Evolutionary conservation across 2,888 invertebrate species (phyloP), one percentile per base, ranked within the genome.

Genomic region (Chrysolina oricalcia): DNA sequence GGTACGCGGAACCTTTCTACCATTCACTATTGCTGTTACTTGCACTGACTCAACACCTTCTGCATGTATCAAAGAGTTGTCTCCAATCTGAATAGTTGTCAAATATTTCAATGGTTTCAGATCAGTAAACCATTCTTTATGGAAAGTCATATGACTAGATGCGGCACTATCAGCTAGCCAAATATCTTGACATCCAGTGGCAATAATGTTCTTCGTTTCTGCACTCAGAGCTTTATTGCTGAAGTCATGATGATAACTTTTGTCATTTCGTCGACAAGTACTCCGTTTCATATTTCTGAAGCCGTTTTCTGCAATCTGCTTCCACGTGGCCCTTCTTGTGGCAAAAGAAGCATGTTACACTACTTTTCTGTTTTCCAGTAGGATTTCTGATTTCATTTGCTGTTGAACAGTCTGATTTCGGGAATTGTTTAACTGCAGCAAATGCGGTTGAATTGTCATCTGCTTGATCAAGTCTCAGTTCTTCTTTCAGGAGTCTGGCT

Each of bases 121-220:
- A 64, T 64, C 41, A n/a, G 63, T 64, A 17, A 64, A n/a, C 63
- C 41, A 64, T 64, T 64, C 63, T 15, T 35, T 4, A 64, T 64
- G 63, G 11, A 64, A 35, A 19, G 41, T 64, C 63, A 35, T 35
- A 4, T 64, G 27, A n/a, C 21, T 64, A n/a, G 17, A n/a, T 35
- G 19, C 50, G 4, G 40, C 63, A 64, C 63, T 35, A 35, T 21
- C 35, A 35, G 35, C 35, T 35, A 35, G 35, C 35, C 35, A 35
- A 6, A 35, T 35, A 35, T 35, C 8, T 64, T 41, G 13, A 19
- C 19, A 11, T 15, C 63, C 35, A 10, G 27, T 15, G 1, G 21
- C 35, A 11, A 9, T n/a, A 0, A 64, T 40, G 15, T 64, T 64
- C 63, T 21, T 64, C 11, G 27, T 35, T 40, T 64, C 63, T 64